A percentile compares a stretch with the other conserved stretches of the same genome.
These are phyloP conservation scores for Ranitomeya variabilis DNA, from an alignment of 2,113 vertebrate species.

Conservation along the genomic window DNA sequence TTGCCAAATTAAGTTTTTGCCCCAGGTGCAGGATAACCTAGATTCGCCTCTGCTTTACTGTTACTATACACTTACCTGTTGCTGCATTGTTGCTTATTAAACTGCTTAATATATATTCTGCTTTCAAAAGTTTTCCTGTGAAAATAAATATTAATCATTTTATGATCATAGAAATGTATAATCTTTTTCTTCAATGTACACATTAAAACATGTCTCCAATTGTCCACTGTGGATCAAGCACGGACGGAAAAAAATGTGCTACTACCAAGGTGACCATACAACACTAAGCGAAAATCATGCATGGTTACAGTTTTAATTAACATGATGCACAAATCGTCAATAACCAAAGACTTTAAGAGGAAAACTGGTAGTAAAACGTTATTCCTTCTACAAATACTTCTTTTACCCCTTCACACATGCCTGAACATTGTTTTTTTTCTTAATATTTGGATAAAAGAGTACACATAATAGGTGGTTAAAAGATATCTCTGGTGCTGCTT, in stretches of 20 bases:
- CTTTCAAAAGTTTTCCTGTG: slow-evolving; percentile 91
- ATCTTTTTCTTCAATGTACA: not conserved
- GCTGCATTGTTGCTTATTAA: slow-evolving; percentile 82
- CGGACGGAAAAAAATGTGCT: not conserved
- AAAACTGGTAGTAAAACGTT: not conserved
- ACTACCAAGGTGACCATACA: too few species aligned
- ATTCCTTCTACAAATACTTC: not conserved
- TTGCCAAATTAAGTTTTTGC: too few species aligned
- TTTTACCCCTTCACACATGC: not conserved
- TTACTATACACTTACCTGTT: slow-evolving; percentile 74
- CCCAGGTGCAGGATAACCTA: too few species aligned
- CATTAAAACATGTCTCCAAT: not conserved
- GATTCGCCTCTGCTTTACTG: not conserved
- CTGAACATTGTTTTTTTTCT: not conserved
- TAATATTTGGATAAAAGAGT: not conserved
- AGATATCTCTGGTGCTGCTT: not conserved
- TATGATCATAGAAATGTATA: not conserved
- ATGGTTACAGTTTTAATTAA: too few species aligned
- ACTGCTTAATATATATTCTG: slow-evolving; percentile 89
- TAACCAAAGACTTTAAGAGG: too few species aligned
- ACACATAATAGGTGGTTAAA: not conserved
- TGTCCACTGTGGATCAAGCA: not conserved
- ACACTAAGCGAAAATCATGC: too few species aligned
- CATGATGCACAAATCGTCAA: too few species aligned
- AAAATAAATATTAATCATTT: slow-evolving; percentile 36